Percentiles rank a stretch among this genome's conserved stretches.
Conservation (phyloP, 2,797 vertebrate species). For the Sebastes taczanowskii region DNA sequence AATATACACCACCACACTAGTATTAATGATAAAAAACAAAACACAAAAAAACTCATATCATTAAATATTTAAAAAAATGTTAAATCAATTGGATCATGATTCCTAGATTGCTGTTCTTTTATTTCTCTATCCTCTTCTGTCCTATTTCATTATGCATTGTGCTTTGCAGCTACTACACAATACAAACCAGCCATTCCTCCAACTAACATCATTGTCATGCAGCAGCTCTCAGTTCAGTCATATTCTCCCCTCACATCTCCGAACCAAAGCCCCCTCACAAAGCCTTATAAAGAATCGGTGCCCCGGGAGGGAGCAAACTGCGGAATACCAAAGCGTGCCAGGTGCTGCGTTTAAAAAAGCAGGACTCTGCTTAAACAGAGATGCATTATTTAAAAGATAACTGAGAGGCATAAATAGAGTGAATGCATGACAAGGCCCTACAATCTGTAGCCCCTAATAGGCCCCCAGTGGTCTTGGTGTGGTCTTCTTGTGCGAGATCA, state of each 20-base stretch:
- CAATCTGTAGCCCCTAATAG: conserved; percentile 80
- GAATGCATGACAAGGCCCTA: conserved; percentile 75
- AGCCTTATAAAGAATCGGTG: conserved; percentile 64
- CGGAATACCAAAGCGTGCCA: conserved; percentile 68
- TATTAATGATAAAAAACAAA: background rate
- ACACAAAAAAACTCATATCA: background rate
- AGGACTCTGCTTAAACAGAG: conserved; percentile 68
- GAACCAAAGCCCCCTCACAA: conserved; percentile 68
- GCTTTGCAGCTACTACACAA: conserved; percentile 37
- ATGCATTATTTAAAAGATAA: conserved; percentile 81
- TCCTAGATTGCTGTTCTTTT: conserved; percentile 4
- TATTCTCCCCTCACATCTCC: conserved; percentile 66
- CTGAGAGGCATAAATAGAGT: conserved; percentile 77
- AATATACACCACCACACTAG: background rate
- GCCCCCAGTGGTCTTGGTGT: conserved; percentile 71
- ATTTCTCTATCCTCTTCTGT: conserved; percentile 5
- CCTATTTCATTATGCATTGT: conserved; percentile 37
- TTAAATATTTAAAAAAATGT: background rate
- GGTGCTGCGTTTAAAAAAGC: conserved; percentile 64
- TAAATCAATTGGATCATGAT: no score
- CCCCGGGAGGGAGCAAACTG: conserved; percentile 61
- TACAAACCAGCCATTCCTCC: conserved; percentile 48
- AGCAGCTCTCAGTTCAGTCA: conserved; percentile 60
- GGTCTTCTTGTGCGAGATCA: conserved; percentile 66
- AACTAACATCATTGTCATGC: conserved; percentile 71